Percentiles rank a stretch among this genome's conserved stretches.
Evolutionary conservation across 2,113 vertebrate species (phyloP).

Genomic region (Megaceryle torquata): DNA sequence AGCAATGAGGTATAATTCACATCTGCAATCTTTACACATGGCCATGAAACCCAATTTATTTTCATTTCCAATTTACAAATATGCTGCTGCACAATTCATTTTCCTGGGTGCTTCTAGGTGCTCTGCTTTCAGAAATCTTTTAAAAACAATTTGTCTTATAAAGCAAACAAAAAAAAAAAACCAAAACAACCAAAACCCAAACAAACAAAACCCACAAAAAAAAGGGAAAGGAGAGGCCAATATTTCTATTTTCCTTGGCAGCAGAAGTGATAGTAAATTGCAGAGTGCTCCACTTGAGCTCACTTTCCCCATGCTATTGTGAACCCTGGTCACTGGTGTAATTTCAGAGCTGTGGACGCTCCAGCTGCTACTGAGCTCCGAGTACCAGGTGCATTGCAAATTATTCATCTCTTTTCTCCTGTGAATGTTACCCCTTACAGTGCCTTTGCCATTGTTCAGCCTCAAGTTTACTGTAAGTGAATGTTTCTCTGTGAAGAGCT

Average conservation of each 20-base stretch:
- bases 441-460: background rate
- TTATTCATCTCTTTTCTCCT: background rate
- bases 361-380: background rate
- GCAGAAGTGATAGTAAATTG: background rate
- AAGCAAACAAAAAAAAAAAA: background rate
- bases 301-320: fast-evolving
- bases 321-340: background rate
- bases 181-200: too few species aligned
- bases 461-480: background rate
- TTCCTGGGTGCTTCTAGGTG: background rate
- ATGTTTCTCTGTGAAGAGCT: background rate
- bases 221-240: background rate
- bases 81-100: background rate
- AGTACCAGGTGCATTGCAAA: background rate
- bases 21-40: background rate
- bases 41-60: background rate
- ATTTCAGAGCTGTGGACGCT: background rate
- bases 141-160: background rate
- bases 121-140: background rate
- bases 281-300: background rate
- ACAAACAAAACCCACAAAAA: background rate
- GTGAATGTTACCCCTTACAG: background rate
- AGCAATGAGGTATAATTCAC: background rate
- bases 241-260: background rate
- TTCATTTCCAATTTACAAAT: background rate